Base-by-base conservation (phyloP, 2,113 vertebrate genomes). In the Fregetta grallaria region DNA sequence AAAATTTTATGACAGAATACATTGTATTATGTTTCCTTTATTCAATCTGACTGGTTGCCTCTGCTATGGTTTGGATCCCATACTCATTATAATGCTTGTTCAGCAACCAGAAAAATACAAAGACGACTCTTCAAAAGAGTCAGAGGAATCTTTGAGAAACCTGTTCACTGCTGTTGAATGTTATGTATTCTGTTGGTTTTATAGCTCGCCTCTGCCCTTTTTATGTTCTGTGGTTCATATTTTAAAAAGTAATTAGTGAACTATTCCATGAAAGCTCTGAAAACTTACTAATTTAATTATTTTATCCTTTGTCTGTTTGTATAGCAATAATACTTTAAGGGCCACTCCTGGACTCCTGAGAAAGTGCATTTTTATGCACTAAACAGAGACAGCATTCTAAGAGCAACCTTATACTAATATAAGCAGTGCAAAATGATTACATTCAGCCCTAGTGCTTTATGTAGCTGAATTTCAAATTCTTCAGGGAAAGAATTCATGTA, bases 1-100 rank as follows among this genome's bases (percentile, higher is more conserved):
- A 92, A 85, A 92, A 79, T 94, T 94, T 93, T 91, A 77, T 92
- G 85, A 85, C 65, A 78, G 44, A 85, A 75, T 89, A 68, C 38
- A n/a, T 95, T 90, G 80, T 72, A 3, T 73, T 79, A 55, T 59
- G n/a, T 94, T 96, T 89, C 66, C 13, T 87, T 96, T 92, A 87
- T 89, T 97, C 76, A 59, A 0, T 83, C 49, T 92, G 79, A 92
- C 67, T 86, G 32, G 59, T 80, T 94, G 67, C 55, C 53, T 83
- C 74, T 95, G 50, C 82, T 62, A 16, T 71, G 56, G 40, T 84
- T 86, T 93, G 72, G 44, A 92, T 88, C 68, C 50, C 2, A 1
- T 72, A 52, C 45, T 88, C 52, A 36, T 80, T 80, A 52, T 68
- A 80, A 32, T 88, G 49, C 47, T 84, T 88, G 21, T 88, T 94